Evolutionary conservation across 1,140 invertebrate genomes (phyloP), one percentile per base, ranked within the genome.

Genomic region (Cydia fagiglandana): DNA sequence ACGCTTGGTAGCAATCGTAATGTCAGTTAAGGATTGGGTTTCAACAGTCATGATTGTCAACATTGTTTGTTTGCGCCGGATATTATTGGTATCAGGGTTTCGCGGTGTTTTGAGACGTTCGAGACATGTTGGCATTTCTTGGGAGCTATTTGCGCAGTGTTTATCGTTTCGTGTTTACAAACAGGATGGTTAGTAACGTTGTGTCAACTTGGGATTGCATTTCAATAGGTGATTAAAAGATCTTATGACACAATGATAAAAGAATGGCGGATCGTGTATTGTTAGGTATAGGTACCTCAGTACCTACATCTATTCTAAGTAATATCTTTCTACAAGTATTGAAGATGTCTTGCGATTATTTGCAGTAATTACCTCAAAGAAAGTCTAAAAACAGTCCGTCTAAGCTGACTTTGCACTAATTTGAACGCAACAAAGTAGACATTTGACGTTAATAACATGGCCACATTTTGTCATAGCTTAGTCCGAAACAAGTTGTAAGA

Each of bases 31-130:
- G 56, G 17, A 61, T 61, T 24, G 56, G 20, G 56, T 61, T 61
- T 61, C 56, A 61, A 24, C 56, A 9, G 56, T 61, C 56, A 24
- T 61, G 56, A 61, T 61, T 61, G 56, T 61, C 56, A 61, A 61
- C 20, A 61, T 61, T 61, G 56, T 61, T 61, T 61, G 56, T 24
- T 61, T 61, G 20, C 5, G 56, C 6, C 9, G 17, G 56, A 56
- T 56, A 13, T 56, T 56, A 56, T 56, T 56, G 53, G 15, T 56
- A 56, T 56, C 53, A 56, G 53, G 53, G 7, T 17, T 17, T 56
- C 15, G 53, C 53, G 15, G n/a, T 56, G 53, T 56, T 56, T 56
- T 56, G 53, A 56, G 47, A 50, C 47, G 53, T 17, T 20, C 24
- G 20, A 24, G 56, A 53, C 50, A n/a, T 53, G 50, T 53, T 24